Base-by-base conservation (phyloP, 2,797 vertebrate genomes). In the Chloroceryle inda region DNA sequence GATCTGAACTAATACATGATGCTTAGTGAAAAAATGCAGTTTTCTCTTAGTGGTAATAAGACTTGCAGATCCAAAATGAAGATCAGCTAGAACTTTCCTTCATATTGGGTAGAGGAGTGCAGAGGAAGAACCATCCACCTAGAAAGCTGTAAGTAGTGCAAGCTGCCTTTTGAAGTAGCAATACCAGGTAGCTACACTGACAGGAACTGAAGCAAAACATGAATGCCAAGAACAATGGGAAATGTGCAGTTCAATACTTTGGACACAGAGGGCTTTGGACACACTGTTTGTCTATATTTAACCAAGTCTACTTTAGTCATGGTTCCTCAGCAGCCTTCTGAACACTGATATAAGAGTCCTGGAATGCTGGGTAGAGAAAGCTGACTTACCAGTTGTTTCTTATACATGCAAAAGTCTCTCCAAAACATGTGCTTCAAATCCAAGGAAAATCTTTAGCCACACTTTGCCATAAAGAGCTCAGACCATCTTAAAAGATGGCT, bases 51-150 rank as follows among this genome's bases (percentile, higher is more conserved):
- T 31, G 35, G 13, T 59, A 38, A 11, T 37, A 52, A 69, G 55
- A n/a, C 38, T 72, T 62, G 29, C 6, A 17, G 11, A 27, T 75
- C 17, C 37, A 63, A 68, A 83, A 13, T 23, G 27, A 59, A 42
- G 35, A 40, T 16, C 20, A 38, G 11, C 21, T 45, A 72, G 53
- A 19, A n/a, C 20, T 37, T 80, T 47, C 27, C 21, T 11, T 10
- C 1, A 0, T 24, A 20, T 23, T 68, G 31, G 13, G 11, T 5
- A n/a, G 42, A n/a, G 29, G 7, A 67, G 61, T 1, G 4, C 37
- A 74, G 50, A 37, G 37, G 35, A 85, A 94, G 23, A 73, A 17
- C 26, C 14, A 8, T 69, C 33, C 11, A 31, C 29, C 9, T 74
- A 26, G 37, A 75, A 77, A 56, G 49, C 27, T 77, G 23, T 91